Evolutionary conservation across 2,888 invertebrate species (phyloP), one percentile per base, ranked within the genome.

Genomic region (Limnephilus lunatus): DNA sequence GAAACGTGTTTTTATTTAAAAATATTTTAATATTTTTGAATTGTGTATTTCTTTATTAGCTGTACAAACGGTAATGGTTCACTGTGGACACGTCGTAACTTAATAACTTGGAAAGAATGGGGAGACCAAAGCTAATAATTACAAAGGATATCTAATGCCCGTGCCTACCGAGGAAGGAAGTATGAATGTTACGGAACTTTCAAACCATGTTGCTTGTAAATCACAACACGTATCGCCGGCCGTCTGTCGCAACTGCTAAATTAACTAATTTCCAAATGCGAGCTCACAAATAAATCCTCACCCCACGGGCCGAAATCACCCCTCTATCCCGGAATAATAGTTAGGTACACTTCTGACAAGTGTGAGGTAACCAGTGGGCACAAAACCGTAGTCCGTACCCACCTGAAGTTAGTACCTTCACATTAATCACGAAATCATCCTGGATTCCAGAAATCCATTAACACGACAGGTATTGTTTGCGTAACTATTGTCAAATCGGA

Each of bases 241-340:
- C 91, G 93, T 92, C 93, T 93, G 93, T 93, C 92, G 90, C 92
- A 92, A 92, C 90, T 92, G 91, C 88, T 93, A 92, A 93, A 93
- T 93, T 92, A 93, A 93, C 93, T 93, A 93, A 93, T 93, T 93
- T 92, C 92, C 93, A 93, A 89, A 91, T 91, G 82, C 86, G 91
- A 68, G 85, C 90, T 83, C 82, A 93, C 91, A 85, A 92, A 92
- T 90, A 90, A 85, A 85, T 91, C 88, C 86, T 35, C 88, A 89
- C 88, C 88, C 88, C 88, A 48, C 48, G 31, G 48, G 12, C 68
- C 48, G n/a, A 89, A 31, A 9, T 80, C 32, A 35, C 80, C 88
- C 88, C 88, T 32, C 88, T 68, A 25, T n/a, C 88, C 32, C 25
- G 25, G 35, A 89, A 89, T 39, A 89, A 81, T 80, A 80, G 88